Percentiles rank a stretch among this genome's conserved stretches.
These are phyloP conservation scores for Drosophila macrospina DNA, from an alignment of 2,888 invertebrate genomes.

Conservation along the genomic window DNA sequence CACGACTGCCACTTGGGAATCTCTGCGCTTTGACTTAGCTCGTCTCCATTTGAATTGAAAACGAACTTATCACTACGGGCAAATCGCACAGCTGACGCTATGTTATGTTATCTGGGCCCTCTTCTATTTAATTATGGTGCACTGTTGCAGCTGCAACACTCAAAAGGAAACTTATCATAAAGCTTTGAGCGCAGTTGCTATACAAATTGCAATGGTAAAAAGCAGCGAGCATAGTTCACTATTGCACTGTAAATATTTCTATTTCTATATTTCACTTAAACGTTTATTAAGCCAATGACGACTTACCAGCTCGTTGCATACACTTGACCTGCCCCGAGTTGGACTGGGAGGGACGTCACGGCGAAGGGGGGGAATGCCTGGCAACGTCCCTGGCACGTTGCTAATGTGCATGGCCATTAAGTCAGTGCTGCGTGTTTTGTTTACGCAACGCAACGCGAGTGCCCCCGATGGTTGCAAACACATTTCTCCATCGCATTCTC, in stretches of 20 bases:
- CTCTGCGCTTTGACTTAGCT: background rate
- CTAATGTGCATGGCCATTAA: slow-evolving; percentile 80
- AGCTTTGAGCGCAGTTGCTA: slow-evolving; percentile 44
- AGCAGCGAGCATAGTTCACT: slow-evolving; percentile 29
- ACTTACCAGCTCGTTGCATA: slow-evolving; percentile 31
- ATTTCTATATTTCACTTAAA: slow-evolving; percentile 71
- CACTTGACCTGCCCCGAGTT: slow-evolving; percentile 40
- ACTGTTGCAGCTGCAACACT: slow-evolving; percentile 26
- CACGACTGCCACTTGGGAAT: background rate
- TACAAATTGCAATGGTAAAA: slow-evolving; percentile 51
- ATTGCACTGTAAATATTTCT: slow-evolving; percentile 74
- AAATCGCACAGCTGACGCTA: slow-evolving; percentile 37
- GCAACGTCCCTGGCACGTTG: slow-evolving; percentile 65
- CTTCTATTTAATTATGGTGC: slow-evolving; percentile 22
- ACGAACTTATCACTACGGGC: slow-evolving; percentile 2
- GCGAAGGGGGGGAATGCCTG: slow-evolving; percentile 13
- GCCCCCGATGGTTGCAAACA: slow-evolving; percentile 39
- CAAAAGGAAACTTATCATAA: slow-evolving; percentile 49
- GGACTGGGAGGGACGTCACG: background rate
- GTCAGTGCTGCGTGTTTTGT: slow-evolving; percentile 78
- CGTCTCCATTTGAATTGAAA: background rate
- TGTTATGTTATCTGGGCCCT: background rate
- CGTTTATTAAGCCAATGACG: slow-evolving; percentile 71
- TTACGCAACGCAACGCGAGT: slow-evolving; percentile 71
- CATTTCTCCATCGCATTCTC: slow-evolving; percentile 33